These are phyloP conservation scores for Enteromius anoplus DNA, from an alignment of 2,797 vertebrate species.

Conservation along the genomic window DNA sequence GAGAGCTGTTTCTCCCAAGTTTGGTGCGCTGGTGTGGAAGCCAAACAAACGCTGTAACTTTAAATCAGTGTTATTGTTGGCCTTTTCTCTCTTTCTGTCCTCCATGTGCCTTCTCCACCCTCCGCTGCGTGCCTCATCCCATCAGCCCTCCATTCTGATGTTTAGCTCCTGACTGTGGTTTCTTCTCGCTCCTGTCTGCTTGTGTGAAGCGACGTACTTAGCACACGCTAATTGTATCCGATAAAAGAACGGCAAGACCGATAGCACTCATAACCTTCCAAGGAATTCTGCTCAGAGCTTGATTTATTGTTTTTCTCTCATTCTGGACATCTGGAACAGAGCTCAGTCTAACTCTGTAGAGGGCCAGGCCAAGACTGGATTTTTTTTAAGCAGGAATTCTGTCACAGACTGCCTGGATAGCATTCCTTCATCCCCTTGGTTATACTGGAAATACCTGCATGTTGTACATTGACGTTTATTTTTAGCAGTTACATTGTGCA, in stretches of 20 bases:
- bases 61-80: constrained; percentile 66
- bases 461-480: constrained; percentile 11
- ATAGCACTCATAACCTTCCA: constrained; percentile 55
- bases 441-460: constrained; percentile 28
- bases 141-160: background rate
- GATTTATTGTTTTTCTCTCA: constrained; percentile 49
- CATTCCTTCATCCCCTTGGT: background rate
- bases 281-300: constrained; percentile 53
- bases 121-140: constrained; percentile 55
- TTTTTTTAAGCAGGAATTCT: constrained; percentile 16
- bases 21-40: constrained; percentile 82
- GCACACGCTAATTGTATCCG: constrained; percentile 59
- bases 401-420: constrained; percentile 21
- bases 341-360: constrained; percentile 17
- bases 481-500: background rate
- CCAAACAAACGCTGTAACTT: constrained; percentile 68
- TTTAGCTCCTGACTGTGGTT: constrained; percentile 41
- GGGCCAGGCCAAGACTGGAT: constrained; percentile 19
- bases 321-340: constrained; percentile 51
- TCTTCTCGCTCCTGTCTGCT: constrained; percentile 61
- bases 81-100: constrained; percentile 31
- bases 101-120: constrained; percentile 55
- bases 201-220: constrained; percentile 70
- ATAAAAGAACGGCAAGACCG: constrained; percentile 58
- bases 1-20: constrained; percentile 81